Evolutionary conservation across 2,113 vertebrate species (phyloP).

Genomic region (Sinocyclocheilus anshuiensis): DNA sequence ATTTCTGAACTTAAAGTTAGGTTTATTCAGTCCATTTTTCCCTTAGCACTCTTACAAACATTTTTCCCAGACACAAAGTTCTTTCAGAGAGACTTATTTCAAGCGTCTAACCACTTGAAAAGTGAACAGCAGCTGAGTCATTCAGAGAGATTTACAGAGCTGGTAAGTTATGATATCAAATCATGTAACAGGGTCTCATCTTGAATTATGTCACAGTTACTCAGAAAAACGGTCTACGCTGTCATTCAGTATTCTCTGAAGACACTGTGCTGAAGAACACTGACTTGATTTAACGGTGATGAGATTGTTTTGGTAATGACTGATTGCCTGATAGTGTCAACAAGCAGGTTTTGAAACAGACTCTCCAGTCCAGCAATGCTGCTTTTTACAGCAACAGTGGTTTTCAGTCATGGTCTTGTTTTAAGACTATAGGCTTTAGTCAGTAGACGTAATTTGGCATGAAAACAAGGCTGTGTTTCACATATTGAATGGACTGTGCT

Average conservation of each 20-base stretch:
- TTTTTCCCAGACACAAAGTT: not conserved
- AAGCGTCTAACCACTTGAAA: conserved; percentile 19
- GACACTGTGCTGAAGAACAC: not conserved
- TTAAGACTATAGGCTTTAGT: not conserved
- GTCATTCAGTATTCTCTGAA: not conserved
- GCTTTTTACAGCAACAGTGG: not conserved
- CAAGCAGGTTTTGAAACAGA: not conserved
- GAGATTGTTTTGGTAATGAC: not conserved
- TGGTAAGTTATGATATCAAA: not conserved
- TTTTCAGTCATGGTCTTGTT: conserved; percentile 49
- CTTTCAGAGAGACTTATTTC: not conserved
- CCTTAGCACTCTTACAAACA: conserved; percentile 17
- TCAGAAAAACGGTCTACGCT: not conserved
- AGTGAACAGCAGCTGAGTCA: conserved; percentile 11
- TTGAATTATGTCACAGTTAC: not conserved
- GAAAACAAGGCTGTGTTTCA: not conserved
- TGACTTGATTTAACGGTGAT: not conserved
- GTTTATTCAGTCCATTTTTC: not conserved
- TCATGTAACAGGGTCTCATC: not conserved
- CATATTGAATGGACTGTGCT: not conserved
- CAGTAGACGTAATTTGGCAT: not conserved
- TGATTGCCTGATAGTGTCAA: not conserved
- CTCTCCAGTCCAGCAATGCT: not conserved
- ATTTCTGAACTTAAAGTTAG: not conserved
- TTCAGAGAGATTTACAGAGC: not conserved